Percentiles rank a stretch among this genome's conserved stretches.
Evolutionary conservation across 1,140 invertebrate genomes (phyloP).

Genomic region (Drosophila teissieri): DNA sequence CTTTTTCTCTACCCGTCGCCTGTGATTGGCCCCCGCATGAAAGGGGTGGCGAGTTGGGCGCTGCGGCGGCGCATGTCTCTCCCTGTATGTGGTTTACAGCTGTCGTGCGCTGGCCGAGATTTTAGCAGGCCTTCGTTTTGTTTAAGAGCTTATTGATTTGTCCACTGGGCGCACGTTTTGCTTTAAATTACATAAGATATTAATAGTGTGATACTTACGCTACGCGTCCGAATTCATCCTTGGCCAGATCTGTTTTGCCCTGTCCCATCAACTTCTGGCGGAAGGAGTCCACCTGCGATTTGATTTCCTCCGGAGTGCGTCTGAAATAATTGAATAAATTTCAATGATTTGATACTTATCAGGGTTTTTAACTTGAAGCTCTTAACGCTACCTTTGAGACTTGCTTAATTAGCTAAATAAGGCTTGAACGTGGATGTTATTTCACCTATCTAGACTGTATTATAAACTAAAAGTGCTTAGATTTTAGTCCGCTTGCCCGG

Average conservation of each 20-base stretch:
- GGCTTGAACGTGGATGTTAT: background rate
- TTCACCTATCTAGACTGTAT: constrained; percentile 14
- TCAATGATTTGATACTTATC: background rate
- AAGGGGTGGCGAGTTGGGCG: constrained; percentile 5
- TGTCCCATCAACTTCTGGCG: constrained; percentile 90
- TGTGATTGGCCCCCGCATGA: constrained; percentile 46
- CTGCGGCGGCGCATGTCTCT: constrained; percentile 33
- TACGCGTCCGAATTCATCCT: constrained; percentile 91
- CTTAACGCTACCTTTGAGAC: constrained; percentile 43
- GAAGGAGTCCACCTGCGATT: constrained; percentile 91
- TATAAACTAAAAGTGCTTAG: constrained; percentile 1
- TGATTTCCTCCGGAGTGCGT: constrained; percentile 91
- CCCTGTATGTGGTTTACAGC: constrained; percentile 32
- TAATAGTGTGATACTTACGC: constrained; percentile 87
- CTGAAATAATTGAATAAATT: constrained; percentile 84
- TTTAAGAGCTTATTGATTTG: constrained; percentile 75
- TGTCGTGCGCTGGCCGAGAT: constrained; percentile 63
- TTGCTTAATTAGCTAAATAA: constrained; percentile 1
- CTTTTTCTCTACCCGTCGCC: constrained; percentile 62
- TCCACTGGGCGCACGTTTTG: constrained; percentile 52
- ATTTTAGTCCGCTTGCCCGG: constrained; percentile 18
- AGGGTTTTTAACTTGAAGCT: background rate
- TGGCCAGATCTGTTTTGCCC: constrained; percentile 85
- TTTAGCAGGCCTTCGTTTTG: constrained; percentile 45
- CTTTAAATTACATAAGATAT: constrained; percentile 70